These are phyloP conservation scores for Meleagris gallopavo DNA, from an alignment of 2,113 vertebrate genomes.

Conservation along the genomic window DNA sequence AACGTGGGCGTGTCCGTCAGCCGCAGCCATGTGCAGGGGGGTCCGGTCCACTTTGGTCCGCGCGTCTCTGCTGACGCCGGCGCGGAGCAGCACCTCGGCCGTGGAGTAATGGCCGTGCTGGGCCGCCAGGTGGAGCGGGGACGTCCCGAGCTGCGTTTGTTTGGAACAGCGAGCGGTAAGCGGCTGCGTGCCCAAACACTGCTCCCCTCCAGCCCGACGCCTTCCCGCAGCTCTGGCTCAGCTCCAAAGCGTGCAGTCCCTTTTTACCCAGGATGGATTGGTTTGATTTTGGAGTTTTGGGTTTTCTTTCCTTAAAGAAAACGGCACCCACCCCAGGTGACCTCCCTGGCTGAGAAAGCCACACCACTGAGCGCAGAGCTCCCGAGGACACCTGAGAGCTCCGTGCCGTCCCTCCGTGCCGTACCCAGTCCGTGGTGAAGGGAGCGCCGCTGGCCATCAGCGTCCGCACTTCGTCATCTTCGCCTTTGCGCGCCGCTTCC, in stretches of 20 bases:
- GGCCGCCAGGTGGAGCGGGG: conserved; percentile 91
- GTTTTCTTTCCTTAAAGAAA: not conserved
- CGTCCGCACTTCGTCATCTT: conserved; percentile 91
- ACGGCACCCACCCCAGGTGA: not conserved
- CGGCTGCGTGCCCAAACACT: not conserved
- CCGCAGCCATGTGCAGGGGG: conserved; percentile 92
- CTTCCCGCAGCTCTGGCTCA: too few relatives aligned
- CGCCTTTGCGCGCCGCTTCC: conserved; percentile 90
- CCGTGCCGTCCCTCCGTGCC: accelerated
- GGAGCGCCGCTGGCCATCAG: conserved; percentile 93
- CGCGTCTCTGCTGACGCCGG: conserved; percentile 92
- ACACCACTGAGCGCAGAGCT: not conserved
- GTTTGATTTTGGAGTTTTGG: not conserved
- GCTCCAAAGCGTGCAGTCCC: not conserved
- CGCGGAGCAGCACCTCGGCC: conserved; percentile 90
- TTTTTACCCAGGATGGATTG: not conserved
- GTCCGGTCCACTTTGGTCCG: conserved; percentile 95
- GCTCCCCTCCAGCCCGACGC: not conserved
- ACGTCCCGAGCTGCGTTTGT: conserved; percentile 86
- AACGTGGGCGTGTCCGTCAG: conserved; percentile 86
- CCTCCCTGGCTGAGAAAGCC: not conserved
- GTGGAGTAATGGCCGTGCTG: conserved; percentile 93
- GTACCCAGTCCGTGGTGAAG: conserved; percentile 95
- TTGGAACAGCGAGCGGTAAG: not conserved
- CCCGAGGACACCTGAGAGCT: too few relatives aligned